phyloP scores from a whole-genome alignment of 2,797 vertebrate genomes.

The Gymnocypris eckloni region DNA sequence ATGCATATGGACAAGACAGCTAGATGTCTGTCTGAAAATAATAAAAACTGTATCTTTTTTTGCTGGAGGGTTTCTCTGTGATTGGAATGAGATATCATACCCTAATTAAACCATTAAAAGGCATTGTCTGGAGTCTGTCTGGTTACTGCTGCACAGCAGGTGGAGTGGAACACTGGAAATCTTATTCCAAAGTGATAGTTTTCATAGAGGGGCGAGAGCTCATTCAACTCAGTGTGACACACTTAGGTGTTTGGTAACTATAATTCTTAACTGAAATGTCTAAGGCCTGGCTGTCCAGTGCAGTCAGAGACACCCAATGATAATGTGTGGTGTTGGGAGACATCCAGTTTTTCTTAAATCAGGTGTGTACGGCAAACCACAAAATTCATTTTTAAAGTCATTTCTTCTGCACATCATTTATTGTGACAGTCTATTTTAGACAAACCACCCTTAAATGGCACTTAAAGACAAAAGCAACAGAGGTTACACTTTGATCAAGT shows the following conservation, averaged over 20 bases:
- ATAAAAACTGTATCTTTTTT: no score
- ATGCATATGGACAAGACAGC: background rate
- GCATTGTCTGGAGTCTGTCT: background rate
- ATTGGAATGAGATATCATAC: background rate
- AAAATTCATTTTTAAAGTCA: no score
- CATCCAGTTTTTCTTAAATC: no score
- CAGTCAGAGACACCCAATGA: background rate
- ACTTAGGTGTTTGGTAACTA: background rate
- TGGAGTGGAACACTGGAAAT: background rate
- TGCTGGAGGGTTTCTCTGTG: no score
- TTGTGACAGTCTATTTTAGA: background rate
- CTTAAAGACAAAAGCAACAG: background rate
- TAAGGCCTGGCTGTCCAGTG: background rate
- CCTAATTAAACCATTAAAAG: background rate
- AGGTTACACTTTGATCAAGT: background rate
- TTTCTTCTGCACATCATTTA: background rate
- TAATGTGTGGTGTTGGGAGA: no score
- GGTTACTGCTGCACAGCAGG: background rate
- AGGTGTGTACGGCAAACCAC: no score
- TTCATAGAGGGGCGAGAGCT: background rate
- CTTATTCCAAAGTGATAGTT: background rate
- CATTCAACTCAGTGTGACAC: background rate
- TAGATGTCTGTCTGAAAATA: background rate
- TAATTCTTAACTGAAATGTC: background rate
- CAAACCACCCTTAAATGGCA: background rate